Base-by-base conservation (phyloP, 2,888 invertebrate genomes). In the Pediacus dermestoides region DNA sequence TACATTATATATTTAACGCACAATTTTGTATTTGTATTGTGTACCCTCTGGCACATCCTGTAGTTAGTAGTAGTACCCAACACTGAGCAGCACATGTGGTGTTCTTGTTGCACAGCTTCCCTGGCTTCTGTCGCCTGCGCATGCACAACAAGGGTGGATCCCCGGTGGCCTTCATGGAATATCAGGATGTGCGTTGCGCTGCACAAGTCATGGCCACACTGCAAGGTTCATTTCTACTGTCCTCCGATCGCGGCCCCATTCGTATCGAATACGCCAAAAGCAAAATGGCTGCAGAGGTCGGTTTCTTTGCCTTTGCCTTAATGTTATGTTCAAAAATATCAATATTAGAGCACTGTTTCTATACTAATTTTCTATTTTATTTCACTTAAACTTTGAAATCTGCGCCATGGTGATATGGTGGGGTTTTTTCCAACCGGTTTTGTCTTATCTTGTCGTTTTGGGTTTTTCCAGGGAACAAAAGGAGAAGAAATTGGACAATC, bases 201-300 rank as follows among this genome's bases (percentile, higher is more conserved):
- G 81, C 88, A 68, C 84, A 88, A 66, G 95, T 94, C 64, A 84
- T 95, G 85, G 82, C 84, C 67, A 82, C 88, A 66, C 85, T 97
- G 64, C 95, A 97, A 75, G 96, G 96, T 71, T 90, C 91, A 72
- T 86, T 90, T 74, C 85, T 95, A 66, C 85, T 93, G 72, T 92
- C 93, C 72, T 94, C 94, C 57, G 91, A 91, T 69, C 88, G 95
- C 71, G 94, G 94, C 61, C 93, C 94, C 69, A 93, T 97, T 72
- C 87, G 95, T 72, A 94, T 97, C 74, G 96, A 97, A 80, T 97
- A 88, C 80, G 96, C 96, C 73, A 91, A 93, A 79, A 92, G 89
- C 76, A 95, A 95, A 83, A 94, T 96, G 94, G 90, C 92, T 69
- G 88, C 87, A 75, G 75, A 77, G 70, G 79, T 75, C 73, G 72